phyloP scores from a whole-genome alignment of 2,888 invertebrate species.

The Ischnura elegans region DNA sequence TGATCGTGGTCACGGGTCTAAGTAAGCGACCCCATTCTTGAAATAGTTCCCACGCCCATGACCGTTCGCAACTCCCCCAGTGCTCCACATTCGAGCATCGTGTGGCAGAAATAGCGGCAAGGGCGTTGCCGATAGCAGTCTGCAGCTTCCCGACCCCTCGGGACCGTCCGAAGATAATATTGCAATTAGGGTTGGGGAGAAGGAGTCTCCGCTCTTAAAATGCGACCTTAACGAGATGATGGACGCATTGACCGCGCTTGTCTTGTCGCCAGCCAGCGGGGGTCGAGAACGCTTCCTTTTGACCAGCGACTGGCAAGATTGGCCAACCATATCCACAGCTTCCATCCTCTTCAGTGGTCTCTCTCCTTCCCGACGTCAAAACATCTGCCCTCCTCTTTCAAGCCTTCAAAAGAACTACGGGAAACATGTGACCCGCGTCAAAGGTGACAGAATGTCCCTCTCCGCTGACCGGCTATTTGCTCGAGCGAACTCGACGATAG shows the following conservation, averaged over 20 bases:
- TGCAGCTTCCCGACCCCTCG: not conserved
- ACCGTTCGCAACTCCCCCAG: not conserved
- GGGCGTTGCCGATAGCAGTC: not conserved
- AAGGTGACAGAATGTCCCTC: not conserved
- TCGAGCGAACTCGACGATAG: not conserved
- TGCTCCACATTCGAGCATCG: not conserved
- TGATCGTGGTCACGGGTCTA: too few species aligned
- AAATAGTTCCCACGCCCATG: not conserved
- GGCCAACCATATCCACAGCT: not conserved
- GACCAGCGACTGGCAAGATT: not conserved
- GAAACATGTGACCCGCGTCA: not conserved
- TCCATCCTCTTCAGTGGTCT: not conserved
- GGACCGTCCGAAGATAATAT: too few species aligned
- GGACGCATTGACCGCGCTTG: conserved; percentile 4
- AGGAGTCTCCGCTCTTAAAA: not conserved
- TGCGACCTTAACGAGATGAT: conserved; percentile 19
- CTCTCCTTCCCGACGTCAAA: conserved; percentile 22
- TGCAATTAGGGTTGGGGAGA: not conserved
- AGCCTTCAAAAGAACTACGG: not conserved
- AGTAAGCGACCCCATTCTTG: too few species aligned
- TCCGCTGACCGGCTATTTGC: not conserved
- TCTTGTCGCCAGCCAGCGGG: not conserved
- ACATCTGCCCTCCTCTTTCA: not conserved
- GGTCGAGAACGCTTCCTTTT: not conserved
- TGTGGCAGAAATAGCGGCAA: not conserved